Evolutionary conservation across 2,113 vertebrate genomes (phyloP), one percentile per base, ranked within the genome.

Genomic region (Rhinichthys klamathensis): DNA sequence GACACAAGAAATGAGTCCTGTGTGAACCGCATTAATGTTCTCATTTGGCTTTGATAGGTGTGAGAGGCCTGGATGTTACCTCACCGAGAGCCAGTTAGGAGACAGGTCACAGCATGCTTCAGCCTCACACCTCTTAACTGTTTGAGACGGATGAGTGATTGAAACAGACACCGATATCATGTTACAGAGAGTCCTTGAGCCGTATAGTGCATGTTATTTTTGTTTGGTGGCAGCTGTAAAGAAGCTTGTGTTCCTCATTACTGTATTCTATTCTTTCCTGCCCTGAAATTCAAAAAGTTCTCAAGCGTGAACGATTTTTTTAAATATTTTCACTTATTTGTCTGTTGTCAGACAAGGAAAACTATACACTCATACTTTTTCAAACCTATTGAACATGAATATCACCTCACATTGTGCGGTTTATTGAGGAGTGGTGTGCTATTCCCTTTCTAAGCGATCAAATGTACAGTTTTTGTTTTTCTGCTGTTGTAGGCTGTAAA

Each of bases 111-210:
- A 58, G 72, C 76, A 60, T 56, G 61, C 80, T 61, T 69, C 73
- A 70, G 58, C 80, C 41, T 86, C 69, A 70, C 84, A 76, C 75
- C 80, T 82, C 69, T 87, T 11, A 65, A 65, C 32, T 61, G 83
- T 61, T 87, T 72, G 76, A 84, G 63, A 27, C 11, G 77, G 85
- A 85, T 80, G 84, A 46, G 56, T 87, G 87, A 85, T 44, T 90
- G 72, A 88, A 80, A 75, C 74, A 61, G 75, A 88, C 82, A 87
- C 79, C 77, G 73, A 76, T 85, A 74, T 86, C 44, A 72, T 41
- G 32, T 80, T 60, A 72, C 32, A 41, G 44, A 85, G 79, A 46
- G 63, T 38, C 23, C 25, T 32, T 25, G 44, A 87, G 77, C 70
- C 15, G 27, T 41, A 32, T 78, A 15, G 74, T 85, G 73, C 44